Base-by-base conservation (phyloP, 2,113 vertebrate species). In the Bujurquina vittata region DNA sequence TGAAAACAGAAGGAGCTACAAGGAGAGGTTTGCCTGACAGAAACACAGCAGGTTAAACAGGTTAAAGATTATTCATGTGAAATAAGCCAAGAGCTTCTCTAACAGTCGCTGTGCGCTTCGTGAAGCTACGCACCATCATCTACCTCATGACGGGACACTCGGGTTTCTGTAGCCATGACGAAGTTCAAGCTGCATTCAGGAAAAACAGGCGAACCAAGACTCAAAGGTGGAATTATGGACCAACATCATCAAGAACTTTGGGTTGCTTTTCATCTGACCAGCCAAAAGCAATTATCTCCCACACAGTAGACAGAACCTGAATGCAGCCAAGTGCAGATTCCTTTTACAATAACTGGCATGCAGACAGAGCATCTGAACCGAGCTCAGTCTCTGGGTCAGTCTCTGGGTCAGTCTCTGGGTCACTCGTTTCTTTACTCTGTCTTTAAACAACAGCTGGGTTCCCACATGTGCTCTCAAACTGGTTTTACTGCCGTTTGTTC, bases 91-190 rank as follows among this genome's bases (percentile, higher is more conserved):
- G 46, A 54, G 26, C 67, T 31, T 52, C 65, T 72, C 67, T 72
- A 72, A 72, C 46, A 54, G 67, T 31, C 26, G 10, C 46, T 49
- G 46, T 49, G 67, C 54, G 67, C 67, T 72, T 72, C 18, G 2
- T 72, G 46, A 56, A 54, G 67, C 67, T 54, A 72, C 67, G 52
- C 67, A 72, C 20, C 55, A 56, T 56, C n/a, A 56, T 56, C 67
- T 56, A 2, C 6, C 2, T 8, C 26, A 72, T 46, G 20, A 52
- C 23, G 18, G 3, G 23, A 31, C 2, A 17, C 49, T 52, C 3
- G 52, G 65, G 43, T 29, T 31, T 46, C 17, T 52, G 65, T 54
- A 54, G 3, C 26, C 5, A 4, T 52, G 17, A 52, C 26, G 7
- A 31, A 2, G 18, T 20, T 52, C 67, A n/a, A 7, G 67, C 46